Percentiles rank a stretch among this genome's conserved stretches.
Evolutionary conservation across 2,888 invertebrate species (phyloP).

Genomic region (Diplolepis rosae): DNA sequence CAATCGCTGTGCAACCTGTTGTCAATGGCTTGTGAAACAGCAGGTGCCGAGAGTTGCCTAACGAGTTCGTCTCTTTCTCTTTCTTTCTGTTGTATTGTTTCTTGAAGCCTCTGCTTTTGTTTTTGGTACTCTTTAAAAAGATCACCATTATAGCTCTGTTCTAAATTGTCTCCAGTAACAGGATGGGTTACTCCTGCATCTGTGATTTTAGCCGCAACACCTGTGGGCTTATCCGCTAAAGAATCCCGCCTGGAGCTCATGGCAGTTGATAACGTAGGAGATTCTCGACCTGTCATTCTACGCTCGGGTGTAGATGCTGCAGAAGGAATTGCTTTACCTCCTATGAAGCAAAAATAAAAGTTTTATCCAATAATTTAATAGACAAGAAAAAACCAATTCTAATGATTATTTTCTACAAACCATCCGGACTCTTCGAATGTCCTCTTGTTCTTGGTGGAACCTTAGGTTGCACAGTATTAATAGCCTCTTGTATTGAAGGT

Average conservation of each 20-base stretch:
- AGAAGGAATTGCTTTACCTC: slow-evolving; percentile 70
- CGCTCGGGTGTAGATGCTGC: slow-evolving; percentile 83
- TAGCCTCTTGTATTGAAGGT: slow-evolving; percentile 77
- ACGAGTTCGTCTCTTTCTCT: slow-evolving; percentile 76
- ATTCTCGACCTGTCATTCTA: slow-evolving; percentile 76
- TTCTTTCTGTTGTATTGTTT: slow-evolving; percentile 76
- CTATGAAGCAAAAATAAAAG: slow-evolving; percentile 47
- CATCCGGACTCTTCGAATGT: slow-evolving; percentile 76
- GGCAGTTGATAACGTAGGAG: slow-evolving; percentile 81
- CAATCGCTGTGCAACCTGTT: slow-evolving; percentile 74
- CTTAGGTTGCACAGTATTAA: slow-evolving; percentile 64
- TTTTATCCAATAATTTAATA: not conserved
- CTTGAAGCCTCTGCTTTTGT: slow-evolving; percentile 81
- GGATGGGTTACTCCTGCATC: slow-evolving; percentile 64
- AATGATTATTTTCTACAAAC: slow-evolving; percentile 55
- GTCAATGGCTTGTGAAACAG: slow-evolving; percentile 67
- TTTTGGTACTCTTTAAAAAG: slow-evolving; percentile 87
- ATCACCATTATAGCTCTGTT: slow-evolving; percentile 79
- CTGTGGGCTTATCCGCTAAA: slow-evolving; percentile 76
- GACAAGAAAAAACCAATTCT: not conserved
- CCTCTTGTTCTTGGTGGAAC: slow-evolving; percentile 70
- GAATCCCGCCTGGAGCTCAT: slow-evolving; percentile 82
- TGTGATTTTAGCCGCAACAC: slow-evolving; percentile 67
- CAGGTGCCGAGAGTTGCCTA: slow-evolving; percentile 72
- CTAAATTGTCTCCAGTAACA: slow-evolving; percentile 69